Evolutionary conservation across 2,888 invertebrate species (phyloP).

Genomic region (Stenodera caucasica): DNA sequence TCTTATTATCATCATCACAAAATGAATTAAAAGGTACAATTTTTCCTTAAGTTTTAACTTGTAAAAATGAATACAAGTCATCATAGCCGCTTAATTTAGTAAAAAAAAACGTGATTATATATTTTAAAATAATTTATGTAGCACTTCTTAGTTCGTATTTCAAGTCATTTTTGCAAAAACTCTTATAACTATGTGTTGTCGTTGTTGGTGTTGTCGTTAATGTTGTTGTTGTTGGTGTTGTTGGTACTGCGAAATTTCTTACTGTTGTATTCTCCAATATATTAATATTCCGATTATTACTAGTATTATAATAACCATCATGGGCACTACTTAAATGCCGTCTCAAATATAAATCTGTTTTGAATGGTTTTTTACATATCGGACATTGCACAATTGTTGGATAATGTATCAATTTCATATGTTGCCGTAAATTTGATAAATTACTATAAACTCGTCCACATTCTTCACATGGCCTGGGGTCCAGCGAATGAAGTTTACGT

Average conservation of each 20-base stretch:
- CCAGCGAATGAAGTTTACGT: conserved; percentile 57
- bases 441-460: conserved; percentile 68
- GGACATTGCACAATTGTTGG: conserved; percentile 65
- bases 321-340: conserved; percentile 64
- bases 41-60: neutral
- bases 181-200: neutral
- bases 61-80: neutral
- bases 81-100: neutral
- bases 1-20: conserved; percentile 1
- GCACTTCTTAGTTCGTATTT: conserved; percentile 26
- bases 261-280: neutral
- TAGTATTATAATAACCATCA: conserved; percentile 39
- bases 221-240: conserved; percentile 27
- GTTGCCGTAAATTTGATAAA: conserved; percentile 66
- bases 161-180: conserved; percentile 9
- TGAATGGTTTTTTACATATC: conserved; percentile 65
- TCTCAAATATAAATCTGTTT: conserved; percentile 65
- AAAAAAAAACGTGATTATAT: neutral
- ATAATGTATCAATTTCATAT: conserved; percentile 68
- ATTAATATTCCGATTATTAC: neutral
- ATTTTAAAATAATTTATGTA: conserved; percentile 7
- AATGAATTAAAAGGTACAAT: neutral
- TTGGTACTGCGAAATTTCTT: neutral
- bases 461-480: conserved; percentile 64
- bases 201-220: conserved; percentile 18